These are phyloP conservation scores for Ibidorhyncha struthersii DNA, from an alignment of 2,113 vertebrate genomes.

Conservation along the genomic window DNA sequence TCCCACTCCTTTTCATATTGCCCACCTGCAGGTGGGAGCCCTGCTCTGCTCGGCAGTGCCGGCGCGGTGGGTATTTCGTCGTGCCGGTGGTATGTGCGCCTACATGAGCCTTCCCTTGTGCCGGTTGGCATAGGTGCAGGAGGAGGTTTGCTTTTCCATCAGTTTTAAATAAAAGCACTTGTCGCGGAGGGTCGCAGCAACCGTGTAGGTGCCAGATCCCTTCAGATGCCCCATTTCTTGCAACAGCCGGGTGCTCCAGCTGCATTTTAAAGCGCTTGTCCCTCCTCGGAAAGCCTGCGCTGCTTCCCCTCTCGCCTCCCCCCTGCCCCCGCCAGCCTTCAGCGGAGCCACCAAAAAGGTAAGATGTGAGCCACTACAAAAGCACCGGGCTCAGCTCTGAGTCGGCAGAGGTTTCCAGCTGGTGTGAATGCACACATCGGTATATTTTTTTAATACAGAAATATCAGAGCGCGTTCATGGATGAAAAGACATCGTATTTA, in stretches of 20 bases:
- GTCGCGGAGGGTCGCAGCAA: rapidly evolving
- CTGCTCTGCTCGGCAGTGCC: neutral
- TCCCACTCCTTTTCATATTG: neutral
- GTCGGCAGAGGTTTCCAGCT: neutral
- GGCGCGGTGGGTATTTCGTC: rapidly evolving
- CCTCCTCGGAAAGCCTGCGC: neutral
- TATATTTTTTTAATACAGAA: neutral
- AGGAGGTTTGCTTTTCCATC: neutral
- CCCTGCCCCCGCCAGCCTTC: neutral
- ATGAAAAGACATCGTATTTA: constrained; percentile 38
- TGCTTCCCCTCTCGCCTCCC: neutral
- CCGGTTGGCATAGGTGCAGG: neutral
- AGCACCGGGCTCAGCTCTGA: neutral
- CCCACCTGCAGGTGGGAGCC: neutral
- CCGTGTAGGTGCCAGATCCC: neutral
- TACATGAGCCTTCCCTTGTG: neutral
- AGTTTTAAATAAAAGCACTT: neutral
- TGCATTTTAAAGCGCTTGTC: neutral
- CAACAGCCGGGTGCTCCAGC: neutral
- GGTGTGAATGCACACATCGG: neutral
- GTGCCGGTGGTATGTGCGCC: neutral
- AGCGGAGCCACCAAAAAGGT: neutral
- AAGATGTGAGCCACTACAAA: neutral
- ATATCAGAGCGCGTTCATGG: neutral
- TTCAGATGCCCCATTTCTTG: neutral